Conservation (phyloP, 53 echinoderm and acorn worm genomes). For the Luidia sarsii region DNA sequence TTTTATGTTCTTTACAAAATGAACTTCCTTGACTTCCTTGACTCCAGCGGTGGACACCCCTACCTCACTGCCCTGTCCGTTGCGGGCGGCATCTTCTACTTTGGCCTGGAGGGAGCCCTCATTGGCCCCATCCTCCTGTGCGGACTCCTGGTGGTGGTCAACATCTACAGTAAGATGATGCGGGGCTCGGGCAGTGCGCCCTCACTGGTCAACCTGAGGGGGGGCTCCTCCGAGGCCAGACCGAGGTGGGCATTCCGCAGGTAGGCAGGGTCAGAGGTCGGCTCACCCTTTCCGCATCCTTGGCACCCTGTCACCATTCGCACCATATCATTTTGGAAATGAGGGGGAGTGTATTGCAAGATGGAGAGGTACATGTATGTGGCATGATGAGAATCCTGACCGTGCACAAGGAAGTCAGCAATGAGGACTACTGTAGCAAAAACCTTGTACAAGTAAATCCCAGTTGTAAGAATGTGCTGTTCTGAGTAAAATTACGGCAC, state of each 20-base stretch:
- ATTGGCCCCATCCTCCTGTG: conserved; percentile 96
- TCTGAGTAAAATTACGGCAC: no score
- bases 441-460: no score
- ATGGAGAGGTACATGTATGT: no score
- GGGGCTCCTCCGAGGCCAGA: neutral
- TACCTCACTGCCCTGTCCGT: conserved; percentile 93
- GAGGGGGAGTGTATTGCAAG: no score
- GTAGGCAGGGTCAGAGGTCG: conserved; percentile 63
- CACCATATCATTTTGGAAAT: no score
- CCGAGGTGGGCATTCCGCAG: conserved; percentile 62
- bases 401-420: no score
- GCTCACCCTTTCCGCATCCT: conserved; percentile 26
- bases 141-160: conserved; percentile 81
- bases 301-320: conserved; percentile 36
- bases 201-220: conserved; percentile 22
- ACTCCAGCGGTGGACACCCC: conserved; percentile 85
- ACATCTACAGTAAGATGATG: conserved; percentile 82
- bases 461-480: no score
- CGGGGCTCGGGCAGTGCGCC: conserved; percentile 49
- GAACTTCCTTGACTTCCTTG: neutral
- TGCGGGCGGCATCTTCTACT: conserved; percentile 90
- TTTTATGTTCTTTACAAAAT: neutral
- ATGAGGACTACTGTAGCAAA: no score
- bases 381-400: no score
- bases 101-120: conserved; percentile 92